Conservation (phyloP, 2,797 vertebrate species). For the Leptatherina wallacei region DNA sequence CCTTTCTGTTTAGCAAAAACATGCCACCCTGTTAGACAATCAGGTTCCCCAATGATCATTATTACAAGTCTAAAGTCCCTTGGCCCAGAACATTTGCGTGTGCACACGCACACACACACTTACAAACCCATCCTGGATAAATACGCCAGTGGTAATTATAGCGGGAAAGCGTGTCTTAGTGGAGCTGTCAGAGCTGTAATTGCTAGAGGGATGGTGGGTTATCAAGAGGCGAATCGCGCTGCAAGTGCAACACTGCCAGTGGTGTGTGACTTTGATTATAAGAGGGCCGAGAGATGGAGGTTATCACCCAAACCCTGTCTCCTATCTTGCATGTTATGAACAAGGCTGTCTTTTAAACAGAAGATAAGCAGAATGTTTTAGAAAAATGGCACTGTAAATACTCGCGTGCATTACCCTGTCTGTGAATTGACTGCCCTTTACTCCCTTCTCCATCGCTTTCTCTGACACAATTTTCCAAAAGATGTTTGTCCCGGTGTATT, state of each 20-base stretch:
- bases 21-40: conserved; percentile 69
- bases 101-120: conserved; percentile 45
- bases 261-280: conserved; percentile 81
- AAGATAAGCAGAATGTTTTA: conserved; percentile 64
- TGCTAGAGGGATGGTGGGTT: conserved; percentile 83
- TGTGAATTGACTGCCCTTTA: conserved; percentile 27
- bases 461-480: conserved; percentile 25
- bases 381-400: conserved; percentile 59
- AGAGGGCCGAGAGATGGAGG: conserved; percentile 71
- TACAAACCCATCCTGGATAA: conserved; percentile 75
- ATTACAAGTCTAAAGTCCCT: conserved; percentile 69
- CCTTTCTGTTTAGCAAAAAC: conserved; percentile 73
- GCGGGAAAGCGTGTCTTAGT: conserved; percentile 78
- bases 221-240: conserved; percentile 79
- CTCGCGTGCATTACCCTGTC: conserved; percentile 28
- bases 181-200: conserved; percentile 84
- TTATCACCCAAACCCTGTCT: conserved; percentile 70
- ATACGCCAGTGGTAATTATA: conserved; percentile 85
- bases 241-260: conserved; percentile 69
- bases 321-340: conserved; percentile 70
- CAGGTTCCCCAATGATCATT: conserved; percentile 71
- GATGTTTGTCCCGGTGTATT: conserved; percentile 45
- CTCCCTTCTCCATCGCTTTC: conserved; percentile 8
- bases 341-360: conserved; percentile 73
- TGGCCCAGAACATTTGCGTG: conserved; percentile 38